Conservation (phyloP, 2,888 invertebrate genomes). For the Hemaris fuciformis region DNA sequence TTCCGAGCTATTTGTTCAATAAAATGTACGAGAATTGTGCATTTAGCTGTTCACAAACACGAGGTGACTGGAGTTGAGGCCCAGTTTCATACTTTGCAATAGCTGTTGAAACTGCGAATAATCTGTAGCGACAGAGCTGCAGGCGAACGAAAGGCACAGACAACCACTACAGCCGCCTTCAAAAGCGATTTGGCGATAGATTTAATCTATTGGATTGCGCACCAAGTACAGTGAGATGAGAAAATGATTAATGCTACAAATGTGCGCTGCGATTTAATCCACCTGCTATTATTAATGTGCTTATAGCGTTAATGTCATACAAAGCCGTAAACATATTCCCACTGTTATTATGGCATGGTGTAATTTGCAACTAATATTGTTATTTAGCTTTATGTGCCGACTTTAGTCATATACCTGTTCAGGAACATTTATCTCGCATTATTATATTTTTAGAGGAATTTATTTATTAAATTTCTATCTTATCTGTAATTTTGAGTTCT, state of each 20-base stretch:
- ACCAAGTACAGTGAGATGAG: conserved; percentile 25
- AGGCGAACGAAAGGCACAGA: conserved; percentile 2
- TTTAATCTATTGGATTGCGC: conserved; percentile 28
- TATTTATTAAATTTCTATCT: too few relatives aligned
- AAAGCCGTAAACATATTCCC: background rate
- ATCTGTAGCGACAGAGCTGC: background rate
- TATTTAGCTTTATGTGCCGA: background rate
- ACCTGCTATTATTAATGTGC: conserved; percentile 1
- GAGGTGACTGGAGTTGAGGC: background rate
- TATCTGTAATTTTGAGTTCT: too few relatives aligned
- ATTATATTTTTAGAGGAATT: too few relatives aligned
- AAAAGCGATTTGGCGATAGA: conserved; percentile 33
- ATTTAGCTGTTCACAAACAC: background rate
- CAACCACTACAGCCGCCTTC: conserved; percentile 14
- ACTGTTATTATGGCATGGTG: background rate
- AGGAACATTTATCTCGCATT: background rate
- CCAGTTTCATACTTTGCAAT: conserved; percentile 7
- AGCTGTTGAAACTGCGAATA: conserved; percentile 12
- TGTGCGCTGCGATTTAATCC: conserved; percentile 2
- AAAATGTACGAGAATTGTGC: background rate
- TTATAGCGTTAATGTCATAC: background rate
- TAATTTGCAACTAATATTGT: background rate
- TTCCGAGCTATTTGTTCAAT: background rate
- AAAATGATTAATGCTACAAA: conserved; percentile 3
- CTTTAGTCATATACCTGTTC: background rate